Base-by-base conservation (phyloP, 2,797 vertebrate genomes). In the Rhinella marina region DNA sequence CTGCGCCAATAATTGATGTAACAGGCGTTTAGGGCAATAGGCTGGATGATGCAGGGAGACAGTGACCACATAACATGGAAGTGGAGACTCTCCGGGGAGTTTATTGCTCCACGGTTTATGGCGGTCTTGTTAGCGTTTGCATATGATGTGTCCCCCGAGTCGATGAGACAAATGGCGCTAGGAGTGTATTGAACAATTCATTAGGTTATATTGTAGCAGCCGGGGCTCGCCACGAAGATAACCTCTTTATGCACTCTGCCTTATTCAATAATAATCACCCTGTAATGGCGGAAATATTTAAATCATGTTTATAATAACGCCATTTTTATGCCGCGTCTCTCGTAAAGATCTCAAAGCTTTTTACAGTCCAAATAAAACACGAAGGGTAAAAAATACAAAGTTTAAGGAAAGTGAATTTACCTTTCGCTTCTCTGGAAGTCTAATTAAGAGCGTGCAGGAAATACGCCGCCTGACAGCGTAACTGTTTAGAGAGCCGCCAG, bases 301-400 rank as follows among this genome's bases (percentile, higher is more conserved):
- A 95, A 96, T 96, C 95, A 95, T 95, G 94, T 95, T 96, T 95
- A 96, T 94, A 95, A 95, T 94, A 93, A 93, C 93, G 94, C 50
- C 95, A 94, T 93, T 94, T 95, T 95, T 94, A 94, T 90, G 91
- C 92, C 93, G 90, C 92, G 92, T 94, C 93, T 90, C 92, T 91
- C 94, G 90, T 96, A 96, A 95, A 95, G 92, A 95, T 94, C 93
- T 95, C 92, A 91, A 91, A 90, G 92, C 93, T 12, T 95, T 95
- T 96, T 95, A 96, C 93, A 92, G 90, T 92, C 87, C 6, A 87
- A 92, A 95, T 96, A 96, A 96, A 96, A 88, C 92, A 95, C 82
- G 91, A 48, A 19, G 61, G 19, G 10, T 9, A 72, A 84, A 77
- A 59, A 76, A 90, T 88, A 91, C 92, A 92, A 94, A 94, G 94